phyloP scores from a whole-genome alignment of 2,113 vertebrate species.

The Ursus arctos region DNA sequence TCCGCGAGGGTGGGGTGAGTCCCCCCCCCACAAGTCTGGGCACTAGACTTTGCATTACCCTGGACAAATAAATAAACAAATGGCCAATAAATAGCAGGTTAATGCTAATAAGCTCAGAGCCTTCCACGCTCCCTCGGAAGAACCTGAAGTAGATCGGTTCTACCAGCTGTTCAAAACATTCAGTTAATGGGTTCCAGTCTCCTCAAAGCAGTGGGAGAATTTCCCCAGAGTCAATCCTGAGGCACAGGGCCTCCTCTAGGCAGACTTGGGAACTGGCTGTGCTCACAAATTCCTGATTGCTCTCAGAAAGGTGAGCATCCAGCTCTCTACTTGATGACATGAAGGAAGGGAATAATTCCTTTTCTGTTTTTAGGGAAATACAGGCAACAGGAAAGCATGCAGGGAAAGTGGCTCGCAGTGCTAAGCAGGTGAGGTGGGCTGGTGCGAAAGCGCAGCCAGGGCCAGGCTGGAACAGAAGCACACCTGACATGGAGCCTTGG shows the following conservation, averaged over 20 bases:
- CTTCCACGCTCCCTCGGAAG: not conserved
- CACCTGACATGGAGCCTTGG: not conserved
- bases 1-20: not conserved
- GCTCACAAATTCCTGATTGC: not conserved
- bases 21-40: not conserved
- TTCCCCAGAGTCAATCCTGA: not conserved
- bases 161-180: not conserved
- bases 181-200: not conserved
- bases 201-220: not conserved
- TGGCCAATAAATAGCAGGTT: not conserved
- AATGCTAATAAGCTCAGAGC: not conserved
- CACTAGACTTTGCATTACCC: not conserved
- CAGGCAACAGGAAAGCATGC: not conserved
- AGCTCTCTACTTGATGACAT: not conserved
- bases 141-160: not conserved
- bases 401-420: rapidly evolving
- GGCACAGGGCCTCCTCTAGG: not conserved
- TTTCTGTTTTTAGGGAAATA: not conserved
- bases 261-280: not conserved
- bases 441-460: not conserved
- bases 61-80: not conserved
- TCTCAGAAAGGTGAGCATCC: not conserved
- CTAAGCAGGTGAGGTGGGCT: not conserved
- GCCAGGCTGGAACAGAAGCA: not conserved
- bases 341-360: not conserved